These are phyloP conservation scores for Cossypha niveicapilla DNA, from an alignment of 2,797 vertebrate species.

Conservation along the genomic window DNA sequence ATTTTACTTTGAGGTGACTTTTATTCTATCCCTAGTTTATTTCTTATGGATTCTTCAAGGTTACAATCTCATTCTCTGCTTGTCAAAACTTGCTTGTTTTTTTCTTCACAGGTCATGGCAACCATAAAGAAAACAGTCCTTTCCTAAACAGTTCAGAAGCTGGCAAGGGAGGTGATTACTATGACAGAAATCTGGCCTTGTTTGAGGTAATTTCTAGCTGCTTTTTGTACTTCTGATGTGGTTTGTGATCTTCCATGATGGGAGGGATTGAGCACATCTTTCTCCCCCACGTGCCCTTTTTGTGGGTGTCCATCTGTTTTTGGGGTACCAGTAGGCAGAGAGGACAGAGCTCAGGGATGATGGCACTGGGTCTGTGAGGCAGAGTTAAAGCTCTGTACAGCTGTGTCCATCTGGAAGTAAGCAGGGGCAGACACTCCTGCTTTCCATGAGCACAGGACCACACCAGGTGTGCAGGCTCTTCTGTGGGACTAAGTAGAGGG, in stretches of 20 bases:
- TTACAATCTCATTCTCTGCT: neutral
- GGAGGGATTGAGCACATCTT: neutral
- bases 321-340: neutral
- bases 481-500: neutral
- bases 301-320: neutral
- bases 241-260: neutral
- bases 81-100: neutral
- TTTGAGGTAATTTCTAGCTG: constrained; percentile 84
- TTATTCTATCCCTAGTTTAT: neutral
- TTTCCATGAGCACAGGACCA: neutral
- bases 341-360: neutral
- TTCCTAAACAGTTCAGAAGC: constrained; percentile 85
- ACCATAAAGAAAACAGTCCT: constrained; percentile 92
- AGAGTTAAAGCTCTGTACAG: accelerated
- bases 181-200: constrained; percentile 92
- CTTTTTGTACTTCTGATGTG: neutral
- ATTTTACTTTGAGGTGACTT: neutral
- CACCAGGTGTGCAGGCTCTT: neutral
- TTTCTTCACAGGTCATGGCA: constrained; percentile 82
- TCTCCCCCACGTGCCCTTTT: accelerated
- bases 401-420: neutral
- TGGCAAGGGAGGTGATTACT: constrained; percentile 88
- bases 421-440: neutral
- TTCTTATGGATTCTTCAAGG: neutral
- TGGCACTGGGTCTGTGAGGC: neutral